Evolutionary conservation across 2,797 vertebrate species (phyloP), one percentile per base, ranked within the genome.

Genomic region (Pteronotus mesoamericanus): DNA sequence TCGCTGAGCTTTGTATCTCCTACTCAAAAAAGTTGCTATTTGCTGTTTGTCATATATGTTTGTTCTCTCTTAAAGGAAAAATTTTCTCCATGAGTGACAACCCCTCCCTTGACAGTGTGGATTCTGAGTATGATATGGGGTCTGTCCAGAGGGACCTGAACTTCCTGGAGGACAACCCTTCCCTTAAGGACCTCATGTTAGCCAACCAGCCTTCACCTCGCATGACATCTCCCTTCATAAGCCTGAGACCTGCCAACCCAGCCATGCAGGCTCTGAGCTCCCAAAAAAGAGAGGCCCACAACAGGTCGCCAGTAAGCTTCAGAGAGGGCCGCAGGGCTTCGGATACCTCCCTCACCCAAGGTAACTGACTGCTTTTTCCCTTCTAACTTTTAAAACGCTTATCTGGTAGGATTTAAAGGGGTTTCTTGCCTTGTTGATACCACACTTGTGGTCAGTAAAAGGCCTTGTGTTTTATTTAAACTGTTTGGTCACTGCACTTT

Each of bases 321-420:
- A 98, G 99, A 55, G 99, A 99, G 97, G 99, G 99, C 22, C 99
- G 99, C 39, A 98, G 99, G 0, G 99, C 99, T 0, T 99, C 99
- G 0, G 99, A 99, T 96, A 99, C 99, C 10, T 99, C 99, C 69
- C 99, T 99, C 74, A 99, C 99, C 0, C 99, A 99, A 99, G 99
- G 99, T 99, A 96, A 97, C 89, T 99, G 95, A 96, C 91, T 1
- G 1, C 2, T 71, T 34, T 64, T n/a, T 51, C 19, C 37, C 34
- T 18, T 4, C 59, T 34, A 10, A 24, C 77, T 51, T 84, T 11
- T 9, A 24, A 39, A 61, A 44, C 14, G 51, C 21, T 2, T 2
- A 6, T 2, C 0, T 32, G 2, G 19, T 29, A 24, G 78, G 51
- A 14, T 22, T 26, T 26, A 15, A 11, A 11, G 18, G 78, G 6